Conservation (phyloP, 2,797 vertebrate genomes). For the Allobates femoralis region DNA sequence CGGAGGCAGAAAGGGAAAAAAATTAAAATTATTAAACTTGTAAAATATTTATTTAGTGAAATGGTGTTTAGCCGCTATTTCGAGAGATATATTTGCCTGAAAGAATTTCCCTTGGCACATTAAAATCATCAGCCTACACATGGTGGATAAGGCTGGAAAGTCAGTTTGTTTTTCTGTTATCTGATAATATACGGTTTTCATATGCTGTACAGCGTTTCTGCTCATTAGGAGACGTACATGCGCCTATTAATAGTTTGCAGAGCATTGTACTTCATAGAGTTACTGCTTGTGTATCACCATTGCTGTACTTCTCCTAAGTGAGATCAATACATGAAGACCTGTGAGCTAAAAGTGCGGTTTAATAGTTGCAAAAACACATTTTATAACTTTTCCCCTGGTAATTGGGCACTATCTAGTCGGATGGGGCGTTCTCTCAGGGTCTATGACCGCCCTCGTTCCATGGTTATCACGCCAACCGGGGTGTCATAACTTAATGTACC, state of each 20-base stretch:
- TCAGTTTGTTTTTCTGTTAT: neutral
- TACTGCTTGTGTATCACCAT: neutral
- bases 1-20: neutral
- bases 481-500: too few species aligned
- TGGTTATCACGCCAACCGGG: too few species aligned
- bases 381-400: too few species aligned
- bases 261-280: neutral
- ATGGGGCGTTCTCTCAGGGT: too few species aligned
- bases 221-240: neutral
- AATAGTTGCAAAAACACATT: too few species aligned
- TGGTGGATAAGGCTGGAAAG: neutral
- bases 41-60: slow-evolving; percentile 56
- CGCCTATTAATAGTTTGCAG: neutral
- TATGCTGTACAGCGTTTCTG: neutral
- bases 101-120: slow-evolving; percentile 7
- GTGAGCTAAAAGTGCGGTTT: too few species aligned
- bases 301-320: neutral
- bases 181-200: neutral
- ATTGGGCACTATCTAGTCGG: too few species aligned
- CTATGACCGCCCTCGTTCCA: too few species aligned
- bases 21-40: slow-evolving; percentile 50
- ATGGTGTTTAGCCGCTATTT: slow-evolving; percentile 35
- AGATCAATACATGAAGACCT: too few species aligned
- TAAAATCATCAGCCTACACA: slow-evolving; percentile 4
- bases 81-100: slow-evolving; percentile 26